These are phyloP conservation scores for Spodoptera picta DNA, from an alignment of 2,888 invertebrate species.

Conservation along the genomic window DNA sequence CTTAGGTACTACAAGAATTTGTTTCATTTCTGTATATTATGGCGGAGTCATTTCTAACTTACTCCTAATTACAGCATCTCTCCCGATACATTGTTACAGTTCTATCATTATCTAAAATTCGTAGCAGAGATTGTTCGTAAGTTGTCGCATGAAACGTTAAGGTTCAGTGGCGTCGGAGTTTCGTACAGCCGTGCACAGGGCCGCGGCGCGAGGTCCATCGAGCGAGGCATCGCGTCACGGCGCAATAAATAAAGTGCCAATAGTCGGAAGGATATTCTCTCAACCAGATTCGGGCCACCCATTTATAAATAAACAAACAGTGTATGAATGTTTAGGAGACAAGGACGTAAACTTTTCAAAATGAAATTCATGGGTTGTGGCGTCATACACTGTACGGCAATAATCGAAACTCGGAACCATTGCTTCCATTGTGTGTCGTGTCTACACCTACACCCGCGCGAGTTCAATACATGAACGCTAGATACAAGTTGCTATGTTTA, in stretches of 20 bases:
- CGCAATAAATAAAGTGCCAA: conserved; percentile 77
- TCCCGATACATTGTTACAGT: conserved; percentile 56
- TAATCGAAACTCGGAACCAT: conserved; percentile 86
- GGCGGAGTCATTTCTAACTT: conserved; percentile 82
- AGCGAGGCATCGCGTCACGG: conserved; percentile 56
- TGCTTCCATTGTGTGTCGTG: conserved; percentile 60
- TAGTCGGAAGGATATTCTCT: conserved; percentile 70
- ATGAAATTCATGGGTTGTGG: conserved; percentile 72
- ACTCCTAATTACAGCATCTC: conserved; percentile 73
- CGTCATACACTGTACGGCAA: conserved; percentile 84
- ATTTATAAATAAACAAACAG: conserved; percentile 68
- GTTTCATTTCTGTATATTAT: conserved; percentile 79
- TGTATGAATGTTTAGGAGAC: conserved; percentile 69
- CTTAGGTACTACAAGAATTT: conserved; percentile 69
- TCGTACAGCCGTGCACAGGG: conserved; percentile 85
- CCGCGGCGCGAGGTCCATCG: conserved; percentile 60
- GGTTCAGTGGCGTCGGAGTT: conserved; percentile 81
- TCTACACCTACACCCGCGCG: conserved; percentile 71
- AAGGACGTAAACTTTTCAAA: conserved; percentile 59
- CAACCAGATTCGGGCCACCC: conserved; percentile 88
- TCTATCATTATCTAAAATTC: conserved; percentile 78
- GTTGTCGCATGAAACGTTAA: conserved; percentile 70
- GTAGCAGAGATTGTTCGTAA: conserved; percentile 74
- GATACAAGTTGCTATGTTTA: conserved; percentile 82
- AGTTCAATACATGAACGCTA: conserved; percentile 86